Evolutionary conservation across 2,888 invertebrate species (phyloP), one percentile per base, ranked within the genome.

Genomic region (Sussaba pulchella): DNA sequence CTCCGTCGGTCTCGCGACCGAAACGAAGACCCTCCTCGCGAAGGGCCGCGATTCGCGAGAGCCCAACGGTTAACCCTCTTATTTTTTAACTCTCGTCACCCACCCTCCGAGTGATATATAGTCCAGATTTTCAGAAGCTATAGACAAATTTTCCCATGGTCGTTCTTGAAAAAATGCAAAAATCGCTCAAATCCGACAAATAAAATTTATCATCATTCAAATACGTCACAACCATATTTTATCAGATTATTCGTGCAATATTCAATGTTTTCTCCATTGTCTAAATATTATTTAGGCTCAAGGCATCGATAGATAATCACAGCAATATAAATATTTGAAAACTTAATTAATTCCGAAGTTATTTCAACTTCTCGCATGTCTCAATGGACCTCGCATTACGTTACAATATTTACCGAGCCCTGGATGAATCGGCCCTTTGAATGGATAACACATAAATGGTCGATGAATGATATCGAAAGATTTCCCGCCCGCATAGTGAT

Each of bases 401-500:
- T 19, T 19, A 12, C 31, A 39, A 59, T 59, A 39, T 63, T 21
- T 63, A 63, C 31, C 0, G 12, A 61, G 12, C 24, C 36, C 24
- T 14, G 31, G 14, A 17, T 45, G 41, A 71, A 59, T 66, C 8
- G n/a, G 12, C 39, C 52, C 72, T 73, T 63, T 36, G 14, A 41
- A 66, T 47, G 21, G 41, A 63, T 54, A 45, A 43, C 43, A 63
- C 52, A 66, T 36, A 66, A 78, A 78, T 71, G 73, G 72, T 57
- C 50, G 79, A 64, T 71, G 59, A 45, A 69, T 43, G 75, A 77
- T 74, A 75, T 72, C 77, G 78, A 26, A 71, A 71, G 82, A 82
- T 72, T 82, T n/a, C 81, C 83, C 83, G 78, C 76, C 81, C 84
- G 82, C 78, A 74, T 76, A 70, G 31, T 36, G 54, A 64, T 66